Conservation (phyloP, 2,888 invertebrate genomes). For the Hydropsyche betteni region DNA sequence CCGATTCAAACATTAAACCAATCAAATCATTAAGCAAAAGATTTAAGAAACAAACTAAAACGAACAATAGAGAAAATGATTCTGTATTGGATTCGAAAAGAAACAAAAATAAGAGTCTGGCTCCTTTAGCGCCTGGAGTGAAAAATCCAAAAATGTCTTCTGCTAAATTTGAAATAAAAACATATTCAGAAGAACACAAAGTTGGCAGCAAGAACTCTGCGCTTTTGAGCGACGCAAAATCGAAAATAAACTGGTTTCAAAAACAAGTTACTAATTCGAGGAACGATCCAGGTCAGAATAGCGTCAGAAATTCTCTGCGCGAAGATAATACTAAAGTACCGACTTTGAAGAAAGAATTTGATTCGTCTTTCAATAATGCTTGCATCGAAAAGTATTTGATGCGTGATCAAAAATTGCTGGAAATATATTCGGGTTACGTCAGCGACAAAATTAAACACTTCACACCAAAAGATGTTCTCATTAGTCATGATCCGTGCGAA, state of each 20-base stretch:
- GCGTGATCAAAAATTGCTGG: constrained; percentile 13
- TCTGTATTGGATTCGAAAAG: not conserved
- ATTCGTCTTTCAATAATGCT: constrained; percentile 7
- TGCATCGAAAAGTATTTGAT: constrained; percentile 23
- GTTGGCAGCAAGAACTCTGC: constrained; percentile 57
- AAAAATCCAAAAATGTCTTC: constrained; percentile 38
- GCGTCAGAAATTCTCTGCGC: not conserved
- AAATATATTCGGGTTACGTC: constrained; percentile 57
- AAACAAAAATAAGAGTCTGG: constrained; percentile 39
- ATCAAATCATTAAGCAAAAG: not conserved
- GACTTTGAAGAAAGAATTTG: constrained; percentile 47
- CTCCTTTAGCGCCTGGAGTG: constrained; percentile 47
- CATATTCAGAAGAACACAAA: constrained; percentile 60
- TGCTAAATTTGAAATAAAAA: constrained; percentile 62
- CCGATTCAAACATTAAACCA: not conserved
- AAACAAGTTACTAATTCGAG: constrained; percentile 63
- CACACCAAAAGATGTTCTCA: constrained; percentile 46
- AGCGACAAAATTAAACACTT: constrained; percentile 64
- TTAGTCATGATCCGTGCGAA: constrained; percentile 53
- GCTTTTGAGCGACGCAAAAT: constrained; percentile 61
- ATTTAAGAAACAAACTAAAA: not conserved
- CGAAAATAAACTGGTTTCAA: constrained; percentile 65
- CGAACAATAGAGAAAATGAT: constrained; percentile 28
- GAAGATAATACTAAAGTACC: constrained; percentile 37
- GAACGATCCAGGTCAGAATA: constrained; percentile 1